Conservation (phyloP, 2,797 vertebrate genomes). For the Adelosebastes latens region DNA sequence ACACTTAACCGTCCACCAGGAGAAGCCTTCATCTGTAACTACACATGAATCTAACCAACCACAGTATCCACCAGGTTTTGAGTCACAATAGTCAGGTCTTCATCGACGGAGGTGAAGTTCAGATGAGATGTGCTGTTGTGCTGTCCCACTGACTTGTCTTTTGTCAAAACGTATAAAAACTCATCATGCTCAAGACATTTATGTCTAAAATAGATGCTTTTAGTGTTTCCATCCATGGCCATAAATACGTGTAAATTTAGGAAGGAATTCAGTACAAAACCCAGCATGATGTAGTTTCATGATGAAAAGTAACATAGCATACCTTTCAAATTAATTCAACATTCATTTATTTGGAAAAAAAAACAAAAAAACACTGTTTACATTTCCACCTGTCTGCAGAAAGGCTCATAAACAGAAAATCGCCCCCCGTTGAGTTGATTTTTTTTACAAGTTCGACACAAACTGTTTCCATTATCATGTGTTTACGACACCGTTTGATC, state of each 20-base stretch:
- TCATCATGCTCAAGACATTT: conserved; percentile 12
- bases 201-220: conserved; percentile 11
- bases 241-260: conserved; percentile 18
- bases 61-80: conserved; percentile 23
- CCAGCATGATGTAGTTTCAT: conserved; percentile 16
- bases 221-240: conserved; percentile 33
- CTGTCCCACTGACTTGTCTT: conserved; percentile 20
- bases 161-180: conserved; percentile 8
- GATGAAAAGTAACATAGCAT: conserved; percentile 54
- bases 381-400: conserved; percentile 56
- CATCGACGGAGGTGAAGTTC: conserved; percentile 60
- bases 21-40: conserved; percentile 12
- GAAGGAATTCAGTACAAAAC: conserved; percentile 44
- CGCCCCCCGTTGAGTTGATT: conserved; percentile 30
- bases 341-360: conserved; percentile 72
- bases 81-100: conserved; percentile 75
- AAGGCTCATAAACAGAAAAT: conserved; percentile 33
- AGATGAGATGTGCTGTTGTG: conserved; percentile 38
- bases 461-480: conserved; percentile 37
- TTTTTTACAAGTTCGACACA: conserved; percentile 45
- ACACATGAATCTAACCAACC: conserved; percentile 30
- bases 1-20: conserved; percentile 63
- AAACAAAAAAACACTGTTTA: conserved; percentile 60
- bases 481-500: conserved; percentile 23
- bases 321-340: conserved; percentile 65